phyloP scores from a whole-genome alignment of 2,888 invertebrate genomes.

The Lithophane ornitopus region DNA sequence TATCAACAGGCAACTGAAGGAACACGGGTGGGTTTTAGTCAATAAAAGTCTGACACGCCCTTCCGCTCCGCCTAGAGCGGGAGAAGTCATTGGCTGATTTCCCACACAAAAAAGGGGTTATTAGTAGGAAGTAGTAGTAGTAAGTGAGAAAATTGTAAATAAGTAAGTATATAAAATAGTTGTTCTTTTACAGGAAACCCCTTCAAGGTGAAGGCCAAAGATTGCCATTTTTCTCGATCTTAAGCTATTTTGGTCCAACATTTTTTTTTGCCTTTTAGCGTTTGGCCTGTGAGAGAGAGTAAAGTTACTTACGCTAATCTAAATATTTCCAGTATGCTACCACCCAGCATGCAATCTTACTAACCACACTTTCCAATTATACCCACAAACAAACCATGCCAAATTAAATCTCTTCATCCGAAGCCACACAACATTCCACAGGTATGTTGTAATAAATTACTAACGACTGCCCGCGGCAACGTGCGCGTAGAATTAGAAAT shows the following conservation, averaged over 20 bases:
- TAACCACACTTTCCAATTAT: background rate
- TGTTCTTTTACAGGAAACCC: too few relatives aligned
- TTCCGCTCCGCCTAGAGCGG: too few relatives aligned
- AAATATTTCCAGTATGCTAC: background rate
- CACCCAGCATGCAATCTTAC: too few relatives aligned
- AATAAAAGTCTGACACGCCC: too few relatives aligned
- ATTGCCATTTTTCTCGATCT: too few relatives aligned
- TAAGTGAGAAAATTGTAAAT: too few relatives aligned
- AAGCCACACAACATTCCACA: constrained; percentile 14
- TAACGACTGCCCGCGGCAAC: constrained; percentile 37
- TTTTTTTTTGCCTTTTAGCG: background rate
- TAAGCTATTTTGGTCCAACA: background rate
- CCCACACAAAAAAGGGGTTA: too few relatives aligned
- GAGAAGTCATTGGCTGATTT: too few relatives aligned
- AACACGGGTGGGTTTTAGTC: too few relatives aligned
- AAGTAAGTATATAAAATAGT: background rate
- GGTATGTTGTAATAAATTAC: constrained; percentile 45
- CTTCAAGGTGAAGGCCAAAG: background rate
- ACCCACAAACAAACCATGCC: constrained; percentile 13
- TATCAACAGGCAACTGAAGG: too few relatives aligned
- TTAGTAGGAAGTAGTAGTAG: too few relatives aligned
- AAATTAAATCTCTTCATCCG: constrained; percentile 16
- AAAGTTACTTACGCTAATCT: background rate
- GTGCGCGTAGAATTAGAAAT: constrained; percentile 53
- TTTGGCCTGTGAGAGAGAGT: background rate